These are phyloP conservation scores for Heliconius sara DNA, from an alignment of 2,888 invertebrate genomes.

Conservation along the genomic window DNA sequence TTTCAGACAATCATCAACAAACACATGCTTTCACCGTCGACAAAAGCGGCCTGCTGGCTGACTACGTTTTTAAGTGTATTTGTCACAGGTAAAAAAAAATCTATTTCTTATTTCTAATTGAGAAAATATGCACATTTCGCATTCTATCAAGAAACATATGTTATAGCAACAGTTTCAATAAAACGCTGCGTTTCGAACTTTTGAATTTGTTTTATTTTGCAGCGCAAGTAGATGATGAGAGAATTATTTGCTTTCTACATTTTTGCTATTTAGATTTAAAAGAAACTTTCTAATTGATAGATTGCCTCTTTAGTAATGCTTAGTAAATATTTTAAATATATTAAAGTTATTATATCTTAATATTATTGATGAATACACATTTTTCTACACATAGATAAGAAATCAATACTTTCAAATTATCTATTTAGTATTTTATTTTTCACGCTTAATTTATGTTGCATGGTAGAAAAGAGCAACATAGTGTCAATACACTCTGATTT, in stretches of 20 bases:
- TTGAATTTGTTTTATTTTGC: background rate
- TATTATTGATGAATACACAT: background rate
- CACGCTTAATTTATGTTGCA: too few species aligned
- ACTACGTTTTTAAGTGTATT: constrained; percentile 78
- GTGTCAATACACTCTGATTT: too few species aligned
- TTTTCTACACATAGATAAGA: background rate
- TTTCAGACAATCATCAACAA: constrained; percentile 71
- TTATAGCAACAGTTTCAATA: background rate
- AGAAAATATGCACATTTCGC: background rate
- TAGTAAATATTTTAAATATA: background rate
- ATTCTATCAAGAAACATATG: constrained; percentile 12
- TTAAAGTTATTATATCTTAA: background rate
- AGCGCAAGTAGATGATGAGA: constrained; percentile 15
- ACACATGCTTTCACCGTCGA: constrained; percentile 78
- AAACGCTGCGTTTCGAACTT: constrained; percentile 6
- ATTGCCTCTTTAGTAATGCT: background rate
- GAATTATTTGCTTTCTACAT: constrained; percentile 5
- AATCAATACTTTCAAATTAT: background rate
- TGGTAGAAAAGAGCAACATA: too few species aligned
- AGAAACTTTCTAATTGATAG: background rate
- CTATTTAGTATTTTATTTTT: background rate
- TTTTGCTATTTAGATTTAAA: background rate
- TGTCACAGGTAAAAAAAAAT: constrained; percentile 68
- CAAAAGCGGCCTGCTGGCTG: constrained; percentile 80
- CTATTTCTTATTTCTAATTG: background rate